Conservation (phyloP, 2,888 invertebrate genomes). For the Charanyca ferruginea region DNA sequence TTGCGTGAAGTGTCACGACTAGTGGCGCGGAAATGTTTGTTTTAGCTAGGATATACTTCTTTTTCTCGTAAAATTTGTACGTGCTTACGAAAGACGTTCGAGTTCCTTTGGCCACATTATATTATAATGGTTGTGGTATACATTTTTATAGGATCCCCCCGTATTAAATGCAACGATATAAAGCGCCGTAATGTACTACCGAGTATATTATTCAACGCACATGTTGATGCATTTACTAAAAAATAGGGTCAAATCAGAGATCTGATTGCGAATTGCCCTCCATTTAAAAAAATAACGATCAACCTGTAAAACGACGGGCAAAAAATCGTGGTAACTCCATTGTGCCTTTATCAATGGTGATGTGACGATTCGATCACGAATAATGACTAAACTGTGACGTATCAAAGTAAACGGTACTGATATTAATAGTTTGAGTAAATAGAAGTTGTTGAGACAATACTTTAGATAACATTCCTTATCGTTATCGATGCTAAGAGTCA, state of each 20-base stretch:
- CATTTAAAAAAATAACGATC: slow-evolving; percentile 35
- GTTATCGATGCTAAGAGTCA: slow-evolving; percentile 30
- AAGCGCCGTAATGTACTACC: slow-evolving; percentile 57
- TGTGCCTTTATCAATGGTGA: slow-evolving; percentile 60
- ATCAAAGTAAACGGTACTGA: slow-evolving; percentile 42
- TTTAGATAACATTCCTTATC: slow-evolving; percentile 29
- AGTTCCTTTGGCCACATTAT: slow-evolving; percentile 65
- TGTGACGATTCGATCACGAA: slow-evolving; percentile 49
- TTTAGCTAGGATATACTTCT: slow-evolving; percentile 65
- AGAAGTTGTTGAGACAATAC: slow-evolving; percentile 48
- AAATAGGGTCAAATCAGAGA: slow-evolving; percentile 46
- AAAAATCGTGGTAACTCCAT: slow-evolving; percentile 43
- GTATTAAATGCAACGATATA: slow-evolving; percentile 61
- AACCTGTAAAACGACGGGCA: slow-evolving; percentile 33
- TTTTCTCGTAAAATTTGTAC: slow-evolving; percentile 66
- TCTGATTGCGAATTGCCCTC: slow-evolving; percentile 45
- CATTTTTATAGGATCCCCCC: slow-evolving; percentile 61
- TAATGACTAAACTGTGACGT: slow-evolving; percentile 50
- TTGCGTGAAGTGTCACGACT: slow-evolving; percentile 72
- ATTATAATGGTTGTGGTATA: slow-evolving; percentile 66
- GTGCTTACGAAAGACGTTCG: slow-evolving; percentile 64
- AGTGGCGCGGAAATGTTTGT: slow-evolving; percentile 63
- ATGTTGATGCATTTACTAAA: slow-evolving; percentile 71
- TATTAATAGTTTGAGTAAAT: slow-evolving; percentile 51
- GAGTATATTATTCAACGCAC: slow-evolving; percentile 70